A percentile compares a stretch with the other conserved stretches of the same genome.
Conservation (phyloP, 2,113 vertebrate genomes). For the Rhinolophus ferrumequinum region DNA sequence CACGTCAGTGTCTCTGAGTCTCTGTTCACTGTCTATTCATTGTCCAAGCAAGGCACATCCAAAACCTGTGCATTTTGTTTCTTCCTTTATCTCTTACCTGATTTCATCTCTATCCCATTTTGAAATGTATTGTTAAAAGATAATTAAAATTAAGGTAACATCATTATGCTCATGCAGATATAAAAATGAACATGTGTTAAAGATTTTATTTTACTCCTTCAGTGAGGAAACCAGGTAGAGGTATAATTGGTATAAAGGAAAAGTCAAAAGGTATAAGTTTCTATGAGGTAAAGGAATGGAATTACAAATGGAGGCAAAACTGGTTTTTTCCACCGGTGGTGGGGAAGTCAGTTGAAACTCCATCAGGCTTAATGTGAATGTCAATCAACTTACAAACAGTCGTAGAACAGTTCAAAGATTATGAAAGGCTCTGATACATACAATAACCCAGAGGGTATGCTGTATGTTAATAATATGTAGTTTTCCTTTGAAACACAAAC, state of each 20-base stretch:
- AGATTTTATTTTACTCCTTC: slow-evolving; percentile 17
- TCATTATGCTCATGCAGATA: background rate
- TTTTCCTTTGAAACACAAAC: background rate
- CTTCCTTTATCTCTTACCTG: background rate
- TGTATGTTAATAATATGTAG: background rate
- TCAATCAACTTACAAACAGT: background rate
- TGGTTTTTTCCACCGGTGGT: background rate
- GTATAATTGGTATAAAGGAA: slow-evolving; percentile 2
- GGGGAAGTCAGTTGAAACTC: background rate
- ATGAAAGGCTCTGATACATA: background rate
- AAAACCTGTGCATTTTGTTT: background rate
- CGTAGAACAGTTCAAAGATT: background rate
- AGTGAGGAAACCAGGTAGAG: background rate
- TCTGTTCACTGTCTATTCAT: background rate
- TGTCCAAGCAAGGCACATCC: background rate
- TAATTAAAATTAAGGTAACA: background rate
- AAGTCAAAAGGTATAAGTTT: background rate
- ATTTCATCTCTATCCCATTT: background rate
- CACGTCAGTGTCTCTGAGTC: background rate
- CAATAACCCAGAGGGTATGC: background rate
- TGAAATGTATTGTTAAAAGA: background rate
- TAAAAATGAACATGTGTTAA: background rate
- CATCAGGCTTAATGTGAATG: background rate
- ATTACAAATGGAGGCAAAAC: background rate
- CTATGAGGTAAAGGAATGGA: background rate